These are phyloP conservation scores for Hyposmocoma kahamanoa DNA, from an alignment of 1,140 invertebrate species.

Conservation along the genomic window DNA sequence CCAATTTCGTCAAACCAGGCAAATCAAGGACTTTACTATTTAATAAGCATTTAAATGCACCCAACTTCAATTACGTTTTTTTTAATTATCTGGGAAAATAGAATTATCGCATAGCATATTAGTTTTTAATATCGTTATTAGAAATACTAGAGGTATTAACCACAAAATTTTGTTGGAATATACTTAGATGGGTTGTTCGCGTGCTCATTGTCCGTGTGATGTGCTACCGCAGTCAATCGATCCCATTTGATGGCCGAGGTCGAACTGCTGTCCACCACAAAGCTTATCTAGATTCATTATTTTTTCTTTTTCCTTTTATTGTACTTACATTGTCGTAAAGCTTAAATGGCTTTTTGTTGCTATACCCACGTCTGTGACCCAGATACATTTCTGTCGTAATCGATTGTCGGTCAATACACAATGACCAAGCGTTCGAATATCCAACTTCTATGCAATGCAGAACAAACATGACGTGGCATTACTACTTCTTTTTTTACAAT, in stretches of 20 bases:
- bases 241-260: slow-evolving; percentile 69
- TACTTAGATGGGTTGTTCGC: slow-evolving; percentile 41
- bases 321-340: slow-evolving; percentile 39
- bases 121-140: no score
- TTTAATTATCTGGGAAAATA: no score
- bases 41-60: no score
- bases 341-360: slow-evolving; percentile 52
- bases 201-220: slow-evolving; percentile 43
- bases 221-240: slow-evolving; percentile 52
- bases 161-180: no score
- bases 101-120: no score
- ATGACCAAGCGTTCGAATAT: slow-evolving; percentile 31
- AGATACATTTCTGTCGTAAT: slow-evolving; percentile 48
- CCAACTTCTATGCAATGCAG: slow-evolving; percentile 20
- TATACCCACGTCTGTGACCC: slow-evolving; percentile 57
- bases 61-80: no score
- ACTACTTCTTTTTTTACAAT: slow-evolving; percentile 9
- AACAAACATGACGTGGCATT: slow-evolving; percentile 29
- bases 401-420: slow-evolving; percentile 36
- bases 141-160: no score
- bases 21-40: no score
- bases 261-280: slow-evolving; percentile 59
- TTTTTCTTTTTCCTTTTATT: slow-evolving; percentile 37
- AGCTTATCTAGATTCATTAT: slow-evolving; percentile 66
- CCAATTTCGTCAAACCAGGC: no score